Percentiles rank a stretch among this genome's conserved stretches.
These are phyloP conservation scores for Synaphobranchus kaupii DNA, from an alignment of 2,797 vertebrate species.

Conservation along the genomic window DNA sequence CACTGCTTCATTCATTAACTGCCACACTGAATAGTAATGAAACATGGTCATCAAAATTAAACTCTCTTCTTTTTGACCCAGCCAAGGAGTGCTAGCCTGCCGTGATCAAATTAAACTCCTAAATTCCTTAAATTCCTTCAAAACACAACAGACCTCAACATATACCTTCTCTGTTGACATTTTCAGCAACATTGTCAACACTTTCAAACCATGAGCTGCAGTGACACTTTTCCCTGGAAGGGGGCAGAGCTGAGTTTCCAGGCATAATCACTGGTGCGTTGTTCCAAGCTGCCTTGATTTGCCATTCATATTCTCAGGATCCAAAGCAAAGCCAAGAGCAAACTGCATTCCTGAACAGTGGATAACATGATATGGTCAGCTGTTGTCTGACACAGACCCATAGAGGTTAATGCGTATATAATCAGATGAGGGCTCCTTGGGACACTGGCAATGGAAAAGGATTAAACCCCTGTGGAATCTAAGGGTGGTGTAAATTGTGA, in stretches of 20 bases:
- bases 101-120: not conserved
- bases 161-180: not conserved
- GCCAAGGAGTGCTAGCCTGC: not conserved
- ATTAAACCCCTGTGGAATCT: not conserved
- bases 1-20: conserved; percentile 13
- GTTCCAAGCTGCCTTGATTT: not conserved
- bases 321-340: not conserved
- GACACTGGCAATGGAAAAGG: not conserved
- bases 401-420: not conserved
- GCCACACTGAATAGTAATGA: conserved; percentile 25
- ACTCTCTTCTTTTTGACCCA: not conserved
- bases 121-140: not conserved
- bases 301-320: not conserved
- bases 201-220: not conserved
- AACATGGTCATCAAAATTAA: conserved; percentile 6
- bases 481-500: not conserved
- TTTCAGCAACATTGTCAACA: not conserved
- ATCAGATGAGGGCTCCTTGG: not conserved
- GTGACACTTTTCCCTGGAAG: conserved; percentile 19
- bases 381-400: not conserved
- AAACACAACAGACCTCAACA: not conserved
- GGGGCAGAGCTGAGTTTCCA: conserved; percentile 26
- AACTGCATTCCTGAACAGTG: conserved; percentile 8
- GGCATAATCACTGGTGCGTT: not conserved
- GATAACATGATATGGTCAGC: not conserved